Percentiles rank a stretch among this genome's conserved stretches.
Evolutionary conservation across 2,888 invertebrate genomes (phyloP).

Genomic region (Bursaphelenchus okinawaensis): DNA sequence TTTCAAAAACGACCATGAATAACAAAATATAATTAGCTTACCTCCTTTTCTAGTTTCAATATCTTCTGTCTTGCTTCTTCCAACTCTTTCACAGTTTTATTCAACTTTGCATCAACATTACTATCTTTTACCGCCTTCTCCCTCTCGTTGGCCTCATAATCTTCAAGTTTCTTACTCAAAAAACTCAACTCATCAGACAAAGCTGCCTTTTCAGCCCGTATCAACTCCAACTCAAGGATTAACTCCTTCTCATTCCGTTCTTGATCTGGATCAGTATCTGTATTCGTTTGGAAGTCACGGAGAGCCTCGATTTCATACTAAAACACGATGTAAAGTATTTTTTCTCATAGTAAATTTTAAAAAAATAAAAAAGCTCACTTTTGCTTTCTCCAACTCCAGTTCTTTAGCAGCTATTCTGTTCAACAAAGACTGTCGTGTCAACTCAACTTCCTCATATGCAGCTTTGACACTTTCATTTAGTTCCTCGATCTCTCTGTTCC

Average conservation of each 20-base stretch:
- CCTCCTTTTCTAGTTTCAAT: background rate
- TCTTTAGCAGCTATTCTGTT: conserved; percentile 5
- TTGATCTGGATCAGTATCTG: background rate
- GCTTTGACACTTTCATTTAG: background rate
- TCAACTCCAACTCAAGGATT: background rate
- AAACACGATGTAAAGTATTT: background rate
- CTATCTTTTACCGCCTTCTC: background rate
- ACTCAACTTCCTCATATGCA: conserved; percentile 4
- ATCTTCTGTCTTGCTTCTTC: background rate
- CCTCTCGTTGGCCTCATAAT: background rate
- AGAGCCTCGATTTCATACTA: conserved; percentile 6
- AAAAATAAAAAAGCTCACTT: background rate
- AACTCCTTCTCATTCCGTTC: background rate
- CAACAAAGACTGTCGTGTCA: background rate
- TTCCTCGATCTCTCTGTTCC: background rate
- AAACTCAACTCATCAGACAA: conserved; percentile 3
- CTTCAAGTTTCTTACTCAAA: background rate
- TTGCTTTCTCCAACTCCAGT: conserved; percentile 7
- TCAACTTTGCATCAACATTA: background rate
- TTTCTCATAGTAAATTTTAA: background rate
- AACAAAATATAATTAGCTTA: no score
- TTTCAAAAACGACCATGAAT: no score
- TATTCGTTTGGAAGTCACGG: background rate
- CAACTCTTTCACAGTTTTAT: background rate
- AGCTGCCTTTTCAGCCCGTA: conserved; percentile 2